Base-by-base conservation (phyloP, 2,113 vertebrate genomes). In the Micromys minutus region DNA sequence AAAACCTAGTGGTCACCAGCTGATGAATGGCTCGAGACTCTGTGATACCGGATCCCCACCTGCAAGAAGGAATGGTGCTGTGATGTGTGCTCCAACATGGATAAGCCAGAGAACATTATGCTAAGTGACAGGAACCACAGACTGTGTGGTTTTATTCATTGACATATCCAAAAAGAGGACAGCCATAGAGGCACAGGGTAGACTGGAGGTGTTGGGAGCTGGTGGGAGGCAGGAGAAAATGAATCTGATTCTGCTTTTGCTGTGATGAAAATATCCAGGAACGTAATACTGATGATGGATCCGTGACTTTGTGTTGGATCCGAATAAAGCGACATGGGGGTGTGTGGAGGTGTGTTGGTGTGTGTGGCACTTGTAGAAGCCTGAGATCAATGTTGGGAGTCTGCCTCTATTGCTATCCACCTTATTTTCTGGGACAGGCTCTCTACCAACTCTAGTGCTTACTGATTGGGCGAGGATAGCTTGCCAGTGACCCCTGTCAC, bases 181-280 rank as follows among this genome's bases (percentile, higher is more conserved):
- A 93, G 74, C 45, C 34, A 22, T 19, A 85, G 69, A 96, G 9
- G 91, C 39, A 83, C 67, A 69, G 57, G 63, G 67, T 79, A 75
- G n/a, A 52, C 39, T 45, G 59, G 34, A 90, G 75, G 22, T 75
- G 88, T 26, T 31, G 45, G 31, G 39, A 47, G 12, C 11, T 83
- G 31, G 24, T 34, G 17, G 22, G 16, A 31, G 12, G 15, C 6
- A 24, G 26, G 31, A 29, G 17, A 31, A 65, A 67, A 57, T 61
- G 5, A 42, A 10, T 74, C 29, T 91, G 85, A 50, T 1, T 36
- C 87, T 90, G 87, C 17, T 92, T 96, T 69, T n/a, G 45, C 45
- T 45, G 1, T 90, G 59, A 81, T 65, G 42, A 89, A 91, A 95
- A 71, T 95, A 26, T 89, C 79, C 29, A 81, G 45, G 67, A 91